Percentiles rank a stretch among this genome's conserved stretches.
These are phyloP conservation scores for Paralichthys olivaceus DNA, from an alignment of 2,113 vertebrate species.

Conservation along the genomic window DNA sequence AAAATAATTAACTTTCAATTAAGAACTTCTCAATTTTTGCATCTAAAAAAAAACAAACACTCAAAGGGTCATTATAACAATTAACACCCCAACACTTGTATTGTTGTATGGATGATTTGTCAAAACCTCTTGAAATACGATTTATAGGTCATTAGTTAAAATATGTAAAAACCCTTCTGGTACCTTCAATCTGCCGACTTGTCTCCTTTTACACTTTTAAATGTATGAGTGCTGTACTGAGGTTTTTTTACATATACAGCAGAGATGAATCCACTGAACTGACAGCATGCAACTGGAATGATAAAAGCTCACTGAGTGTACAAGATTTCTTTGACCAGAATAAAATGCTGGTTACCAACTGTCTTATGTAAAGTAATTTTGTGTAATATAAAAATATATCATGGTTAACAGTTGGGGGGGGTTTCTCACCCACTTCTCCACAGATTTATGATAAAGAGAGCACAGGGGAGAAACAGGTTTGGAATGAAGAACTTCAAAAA, in stretches of 20 bases:
- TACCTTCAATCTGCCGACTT: conserved; percentile 19
- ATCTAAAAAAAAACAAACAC: too few species aligned
- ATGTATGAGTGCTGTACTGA: conserved; percentile 50
- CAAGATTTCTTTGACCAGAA: too few species aligned
- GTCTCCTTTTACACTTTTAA: conserved; percentile 35
- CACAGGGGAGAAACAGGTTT: conserved; percentile 96
- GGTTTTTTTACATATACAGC: conserved; percentile 24
- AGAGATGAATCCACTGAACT: conserved; percentile 1
- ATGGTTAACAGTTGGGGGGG: neutral
- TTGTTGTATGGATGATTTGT: too few species aligned
- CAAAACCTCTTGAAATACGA: conserved; percentile 4
- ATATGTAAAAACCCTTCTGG: conserved; percentile 35
- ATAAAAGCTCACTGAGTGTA: neutral
- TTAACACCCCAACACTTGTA: too few species aligned
- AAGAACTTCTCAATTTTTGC: too few species aligned
- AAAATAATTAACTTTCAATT: too few species aligned
- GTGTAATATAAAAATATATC: neutral
- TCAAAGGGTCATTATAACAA: too few species aligned
- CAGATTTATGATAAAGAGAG: conserved; percentile 98
- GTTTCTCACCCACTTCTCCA: neutral
- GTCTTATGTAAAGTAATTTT: neutral
- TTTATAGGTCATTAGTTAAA: conserved; percentile 20
- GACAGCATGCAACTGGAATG: conserved; percentile 39
- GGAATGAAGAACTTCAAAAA: conserved; percentile 99
- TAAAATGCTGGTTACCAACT: neutral